phyloP scores from a whole-genome alignment of 1,140 invertebrate genomes.

The Coelopa frigida region DNA sequence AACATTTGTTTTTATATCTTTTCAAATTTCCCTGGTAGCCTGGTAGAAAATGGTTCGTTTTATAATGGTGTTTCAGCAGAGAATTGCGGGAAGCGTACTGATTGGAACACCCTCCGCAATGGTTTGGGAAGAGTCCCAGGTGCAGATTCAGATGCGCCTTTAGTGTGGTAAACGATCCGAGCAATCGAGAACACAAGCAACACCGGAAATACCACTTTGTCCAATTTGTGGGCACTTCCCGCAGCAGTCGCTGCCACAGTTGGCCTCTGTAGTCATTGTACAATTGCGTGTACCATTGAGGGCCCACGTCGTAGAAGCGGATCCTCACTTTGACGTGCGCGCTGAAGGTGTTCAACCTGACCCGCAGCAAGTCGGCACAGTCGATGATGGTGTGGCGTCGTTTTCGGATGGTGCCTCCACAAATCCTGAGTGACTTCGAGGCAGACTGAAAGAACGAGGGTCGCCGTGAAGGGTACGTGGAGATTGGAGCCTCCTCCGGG shows the following conservation, averaged over 20 bases:
- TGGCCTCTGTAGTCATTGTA: conserved; percentile 5
- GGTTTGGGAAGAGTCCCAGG: conserved; percentile 4
- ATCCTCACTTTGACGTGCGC: conserved; percentile 4
- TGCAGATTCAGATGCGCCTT: conserved; percentile 10
- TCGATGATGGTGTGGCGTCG: no score
- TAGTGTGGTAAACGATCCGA: neutral
- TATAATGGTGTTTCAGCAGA: conserved; percentile 1
- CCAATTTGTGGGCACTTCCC: neutral
- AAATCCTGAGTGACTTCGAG: no score
- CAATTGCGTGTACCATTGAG: conserved; percentile 2
- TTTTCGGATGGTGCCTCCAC: no score
- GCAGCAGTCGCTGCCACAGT: conserved; percentile 6
- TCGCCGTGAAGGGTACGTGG: no score
- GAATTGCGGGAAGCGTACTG: neutral
- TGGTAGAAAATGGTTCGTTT: no score
- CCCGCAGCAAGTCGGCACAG: no score
- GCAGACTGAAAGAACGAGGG: no score
- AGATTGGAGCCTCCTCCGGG: no score
- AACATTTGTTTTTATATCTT: no score
- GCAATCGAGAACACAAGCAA: neutral
- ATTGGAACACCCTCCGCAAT: conserved; percentile 4
- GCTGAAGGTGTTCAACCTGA: no score
- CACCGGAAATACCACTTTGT: conserved; percentile 7
- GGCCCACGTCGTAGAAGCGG: conserved; percentile 3
- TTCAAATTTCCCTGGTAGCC: no score